Base-by-base conservation (phyloP, 2,888 invertebrate genomes). In the Lymantria monacha region DNA sequence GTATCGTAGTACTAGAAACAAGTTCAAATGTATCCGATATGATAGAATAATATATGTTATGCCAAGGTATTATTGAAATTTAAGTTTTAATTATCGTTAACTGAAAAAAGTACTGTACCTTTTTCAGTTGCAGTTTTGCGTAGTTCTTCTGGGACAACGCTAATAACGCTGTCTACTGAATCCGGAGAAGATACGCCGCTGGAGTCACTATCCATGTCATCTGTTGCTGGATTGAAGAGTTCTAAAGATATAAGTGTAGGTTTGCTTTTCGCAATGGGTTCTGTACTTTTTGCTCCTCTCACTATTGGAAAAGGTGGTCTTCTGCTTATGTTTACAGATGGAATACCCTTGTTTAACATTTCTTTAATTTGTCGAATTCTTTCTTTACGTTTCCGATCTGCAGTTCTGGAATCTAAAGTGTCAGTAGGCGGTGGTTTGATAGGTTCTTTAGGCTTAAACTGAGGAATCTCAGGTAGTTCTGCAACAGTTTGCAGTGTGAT, bases 171-270 rank as follows among this genome's bases (percentile, higher is more conserved):
- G 66, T 96, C 96, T 1, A 96, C 94, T 1, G 97, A 97, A 76
- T 97, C 97, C 1, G 97, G 97, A 0, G 97, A 97, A 0, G 97
- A 97, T 10, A 96, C 95, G 3, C 95, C 95, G 71, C 96, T 96
- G 0, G 96, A 97, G 77, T 97, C 97, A 71, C 97, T 97, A 77
- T 97, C 97, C 81, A 97, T 93, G 71, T 97, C 97, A 75, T 97
- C 97, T 7, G 95, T 96, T 73, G 97, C 97, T 0, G 97, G 97
- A 85, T 97, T 97, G 74, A 97, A 97, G 3, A 97, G 88, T 74
- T 97, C 97, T 51, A 97, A 81, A 0, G 96, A 95, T 73, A 97
- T 92, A 12, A 97, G 85, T 59, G 96, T 95, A 0, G 96, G 96
- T 50, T 96, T 88, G 42, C 94, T 93, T 66, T 94, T 94, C 0